A percentile compares a stretch with the other conserved stretches of the same genome.
Evolutionary conservation across 2,113 vertebrate genomes (phyloP).

Genomic region (Rhinogobius similis): DNA sequence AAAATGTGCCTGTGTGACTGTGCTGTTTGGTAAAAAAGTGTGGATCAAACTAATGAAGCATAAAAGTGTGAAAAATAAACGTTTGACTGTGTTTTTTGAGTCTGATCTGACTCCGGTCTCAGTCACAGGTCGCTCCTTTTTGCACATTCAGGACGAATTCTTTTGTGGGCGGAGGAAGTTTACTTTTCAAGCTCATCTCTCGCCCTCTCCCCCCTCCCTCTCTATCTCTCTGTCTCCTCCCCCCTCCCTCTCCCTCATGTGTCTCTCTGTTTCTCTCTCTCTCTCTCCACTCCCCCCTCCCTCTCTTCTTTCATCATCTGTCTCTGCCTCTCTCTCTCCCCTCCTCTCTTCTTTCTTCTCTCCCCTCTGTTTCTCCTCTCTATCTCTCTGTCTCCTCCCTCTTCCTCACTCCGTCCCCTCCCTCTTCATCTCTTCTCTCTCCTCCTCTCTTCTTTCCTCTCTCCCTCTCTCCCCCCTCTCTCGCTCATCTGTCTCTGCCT

Average conservation of each 20-base stretch:
- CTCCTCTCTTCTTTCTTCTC: neutral
- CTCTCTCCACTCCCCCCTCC: neutral
- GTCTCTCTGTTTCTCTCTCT: neutral
- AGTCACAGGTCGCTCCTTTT: neutral
- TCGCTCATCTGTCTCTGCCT: too few species aligned
- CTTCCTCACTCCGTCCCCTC: neutral
- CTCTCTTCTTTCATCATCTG: neutral
- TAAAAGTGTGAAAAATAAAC: too few species aligned
- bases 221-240: too few species aligned
- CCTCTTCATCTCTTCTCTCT: neutral
- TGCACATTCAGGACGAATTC: conserved; percentile 3
- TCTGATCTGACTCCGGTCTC: too few species aligned
- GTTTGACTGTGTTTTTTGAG: too few species aligned
- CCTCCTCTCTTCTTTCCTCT: neutral
- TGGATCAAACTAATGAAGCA: too few species aligned
- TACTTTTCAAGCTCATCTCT: neutral
- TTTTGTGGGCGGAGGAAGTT: neutral
- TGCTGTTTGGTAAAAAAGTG: too few species aligned
- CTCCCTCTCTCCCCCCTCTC: neutral
- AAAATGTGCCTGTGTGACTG: too few species aligned
- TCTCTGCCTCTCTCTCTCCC: neutral
- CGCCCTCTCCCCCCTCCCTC: neutral
- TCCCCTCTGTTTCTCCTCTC: neutral
- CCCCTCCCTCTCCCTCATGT: neutral
- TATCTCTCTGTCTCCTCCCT: too few species aligned